Percentiles rank a stretch among this genome's conserved stretches.
Conservation (phyloP, 2,888 invertebrate genomes). For the Meloe dianella region DNA sequence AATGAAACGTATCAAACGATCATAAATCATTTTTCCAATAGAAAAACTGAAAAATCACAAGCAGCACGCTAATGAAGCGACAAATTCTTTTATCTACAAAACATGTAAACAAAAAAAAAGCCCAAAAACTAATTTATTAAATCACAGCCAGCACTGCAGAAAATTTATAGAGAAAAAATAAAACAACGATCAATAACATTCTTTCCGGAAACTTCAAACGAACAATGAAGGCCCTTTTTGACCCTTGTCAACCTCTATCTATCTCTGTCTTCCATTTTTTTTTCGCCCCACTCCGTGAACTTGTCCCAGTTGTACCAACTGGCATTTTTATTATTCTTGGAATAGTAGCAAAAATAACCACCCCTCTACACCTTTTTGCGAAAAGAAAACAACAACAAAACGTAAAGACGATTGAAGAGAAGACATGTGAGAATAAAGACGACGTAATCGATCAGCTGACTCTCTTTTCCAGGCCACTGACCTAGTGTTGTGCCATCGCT, state of each 20-base stretch:
- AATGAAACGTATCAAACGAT: not conserved
- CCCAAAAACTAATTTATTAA: not conserved
- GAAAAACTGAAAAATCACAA: not conserved
- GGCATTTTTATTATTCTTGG: not conserved
- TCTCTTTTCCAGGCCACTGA: constrained; percentile 38
- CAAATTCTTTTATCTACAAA: constrained; percentile 1
- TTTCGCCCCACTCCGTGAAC: not conserved
- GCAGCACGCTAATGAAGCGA: not conserved
- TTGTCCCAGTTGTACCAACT: not conserved
- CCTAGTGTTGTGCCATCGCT: constrained; percentile 32
- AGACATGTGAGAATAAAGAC: not conserved
- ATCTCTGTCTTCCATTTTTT: not conserved
- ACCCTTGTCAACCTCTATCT: not conserved
- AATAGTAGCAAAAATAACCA: not conserved
- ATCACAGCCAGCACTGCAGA: not conserved
- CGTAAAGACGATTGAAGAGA: not conserved
- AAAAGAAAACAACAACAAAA: not conserved
- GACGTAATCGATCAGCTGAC: constrained; percentile 43
- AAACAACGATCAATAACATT: not conserved
- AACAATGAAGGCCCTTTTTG: not conserved
- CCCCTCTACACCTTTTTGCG: not conserved
- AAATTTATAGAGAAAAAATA: not conserved
- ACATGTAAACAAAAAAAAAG: not conserved
- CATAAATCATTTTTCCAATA: constrained; percentile 3
- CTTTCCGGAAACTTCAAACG: constrained; percentile 5